Base-by-base conservation (phyloP, 1,140 invertebrate species). In the Pomacea maculata region DNA sequence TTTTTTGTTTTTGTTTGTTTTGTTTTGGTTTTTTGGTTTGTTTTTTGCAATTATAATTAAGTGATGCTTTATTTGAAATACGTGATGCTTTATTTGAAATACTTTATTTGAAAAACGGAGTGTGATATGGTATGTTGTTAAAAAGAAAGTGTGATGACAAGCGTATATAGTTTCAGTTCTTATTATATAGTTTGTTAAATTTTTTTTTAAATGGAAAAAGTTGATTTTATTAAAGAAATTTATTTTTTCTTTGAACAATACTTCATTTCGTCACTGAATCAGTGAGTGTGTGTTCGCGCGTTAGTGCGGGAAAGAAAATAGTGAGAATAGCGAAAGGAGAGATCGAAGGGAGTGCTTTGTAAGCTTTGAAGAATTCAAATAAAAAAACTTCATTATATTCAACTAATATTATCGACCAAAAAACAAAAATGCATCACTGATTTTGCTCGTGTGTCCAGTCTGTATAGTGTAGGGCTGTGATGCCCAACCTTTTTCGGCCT, bases 271-370 rank as follows among this genome's bases (percentile, higher is more conserved):
- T 65, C n/a, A n/a, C 17, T 65, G n/a, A 19, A n/a, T 65, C 17
- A 21, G 71, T 73, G 71, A 21, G 71, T 73, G 57, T 54, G 75
- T 76, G 25, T 25, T 25, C 25, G 57, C 29, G 75, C 55, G 75
- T 76, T 7, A 4, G 75, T 76, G 75, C 55, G 75, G 34, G 75
- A 45, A 45, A 45, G 6, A 45, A 54, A 11, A 54, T 5, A 54
- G 75, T 76, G 11, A 54, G 75, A 2, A 9, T 73, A 29, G 15
- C 17, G 15, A 29, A 21, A 29, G 15, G 8, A 21, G 71, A 21
- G 71, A 19, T n/a, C n/a, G n/a, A n/a, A 19, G 64, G 17, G 7
- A 19, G 64, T 65, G 64, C 25, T 25, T 25, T 25, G 25, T 25
- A 25, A 25, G 25, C 25, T 65, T 17, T 65, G 64, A 45, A 45